phyloP scores from a whole-genome alignment of 1,140 invertebrate genomes.

The Drosophila leontia region DNA sequence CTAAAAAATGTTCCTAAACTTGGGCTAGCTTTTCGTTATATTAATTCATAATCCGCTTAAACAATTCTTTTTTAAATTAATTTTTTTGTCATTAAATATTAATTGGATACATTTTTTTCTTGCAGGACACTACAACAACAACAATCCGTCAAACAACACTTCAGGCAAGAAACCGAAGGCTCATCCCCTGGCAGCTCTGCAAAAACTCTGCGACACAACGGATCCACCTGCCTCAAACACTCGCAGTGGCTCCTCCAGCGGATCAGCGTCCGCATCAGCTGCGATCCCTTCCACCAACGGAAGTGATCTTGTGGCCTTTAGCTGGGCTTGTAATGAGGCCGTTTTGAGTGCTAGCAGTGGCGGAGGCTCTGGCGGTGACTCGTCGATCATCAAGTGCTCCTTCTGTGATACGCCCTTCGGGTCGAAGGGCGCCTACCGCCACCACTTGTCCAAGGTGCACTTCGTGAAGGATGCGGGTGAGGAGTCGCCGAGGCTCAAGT shows the following conservation, averaged over 20 bases:
- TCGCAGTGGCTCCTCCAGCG: conserved; percentile 59
- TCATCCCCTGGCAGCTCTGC: conserved; percentile 95
- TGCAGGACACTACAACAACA: conserved; percentile 65
- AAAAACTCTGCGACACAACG: conserved; percentile 96
- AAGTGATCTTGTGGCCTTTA: conserved; percentile 92
- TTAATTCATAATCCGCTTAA: too few species aligned
- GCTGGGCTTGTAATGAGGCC: conserved; percentile 96
- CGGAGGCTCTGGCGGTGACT: conserved; percentile 19
- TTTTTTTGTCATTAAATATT: not conserved
- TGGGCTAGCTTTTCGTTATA: too few species aligned
- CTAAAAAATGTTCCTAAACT: too few species aligned
- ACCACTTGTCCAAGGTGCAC: conserved; percentile 98
- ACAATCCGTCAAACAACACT: conserved; percentile 39
- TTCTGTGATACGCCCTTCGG: conserved; percentile 98
- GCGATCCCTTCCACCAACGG: conserved; percentile 76
- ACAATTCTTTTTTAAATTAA: not conserved
- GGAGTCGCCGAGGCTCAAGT: conserved; percentile 86
- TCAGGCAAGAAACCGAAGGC: conserved; percentile 88
- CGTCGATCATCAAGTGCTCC: conserved; percentile 96
- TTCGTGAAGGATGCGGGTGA: conserved; percentile 96
- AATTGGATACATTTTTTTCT: not conserved
- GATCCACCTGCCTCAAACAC: conserved; percentile 81
- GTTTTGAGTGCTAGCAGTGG: conserved; percentile 88
- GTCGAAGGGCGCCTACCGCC: conserved; percentile 97
- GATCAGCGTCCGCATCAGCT: conserved; percentile 69